phyloP scores from a whole-genome alignment of 2,113 vertebrate genomes.

The Cardinalis cardinalis region DNA sequence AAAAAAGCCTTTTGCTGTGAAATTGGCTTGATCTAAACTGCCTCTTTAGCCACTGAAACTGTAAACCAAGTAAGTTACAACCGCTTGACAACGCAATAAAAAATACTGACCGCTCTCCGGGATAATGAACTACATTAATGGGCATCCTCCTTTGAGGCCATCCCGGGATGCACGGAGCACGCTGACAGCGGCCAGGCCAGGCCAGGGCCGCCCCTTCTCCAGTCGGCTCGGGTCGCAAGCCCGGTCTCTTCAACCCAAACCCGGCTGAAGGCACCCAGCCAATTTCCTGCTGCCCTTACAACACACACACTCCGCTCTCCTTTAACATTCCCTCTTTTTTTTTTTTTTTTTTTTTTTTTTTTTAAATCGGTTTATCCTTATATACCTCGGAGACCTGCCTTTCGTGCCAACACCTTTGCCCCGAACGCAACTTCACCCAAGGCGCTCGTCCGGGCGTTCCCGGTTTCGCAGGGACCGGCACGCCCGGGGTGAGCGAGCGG shows the following conservation, averaged over 20 bases:
- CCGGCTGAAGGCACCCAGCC: not conserved
- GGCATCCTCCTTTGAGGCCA: not conserved
- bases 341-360: accelerated
- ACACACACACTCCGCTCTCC: no score
- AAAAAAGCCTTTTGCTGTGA: conserved; percentile 42
- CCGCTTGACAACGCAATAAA: conserved; percentile 33
- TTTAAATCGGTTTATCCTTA: not conserved
- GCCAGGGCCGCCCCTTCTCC: not conserved
- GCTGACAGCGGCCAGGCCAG: not conserved
- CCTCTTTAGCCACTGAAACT: conserved; percentile 50
- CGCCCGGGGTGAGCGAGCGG: not conserved
- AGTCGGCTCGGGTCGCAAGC: not conserved
- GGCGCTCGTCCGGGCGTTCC: not conserved
- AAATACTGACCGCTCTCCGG: not conserved
- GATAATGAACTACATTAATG: not conserved
- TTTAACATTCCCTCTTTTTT: not conserved
- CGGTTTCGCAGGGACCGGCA: accelerated
- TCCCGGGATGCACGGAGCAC: not conserved
- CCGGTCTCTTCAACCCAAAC: no score
- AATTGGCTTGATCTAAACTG: conserved; percentile 16
- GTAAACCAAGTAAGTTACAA: conserved; percentile 60
- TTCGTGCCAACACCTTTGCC: not conserved
- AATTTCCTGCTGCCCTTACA: not conserved
- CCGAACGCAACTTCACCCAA: not conserved
- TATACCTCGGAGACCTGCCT: no score